Evolutionary conservation across 2,797 vertebrate genomes (phyloP).

Genomic region (Rhynchotus rufescens): DNA sequence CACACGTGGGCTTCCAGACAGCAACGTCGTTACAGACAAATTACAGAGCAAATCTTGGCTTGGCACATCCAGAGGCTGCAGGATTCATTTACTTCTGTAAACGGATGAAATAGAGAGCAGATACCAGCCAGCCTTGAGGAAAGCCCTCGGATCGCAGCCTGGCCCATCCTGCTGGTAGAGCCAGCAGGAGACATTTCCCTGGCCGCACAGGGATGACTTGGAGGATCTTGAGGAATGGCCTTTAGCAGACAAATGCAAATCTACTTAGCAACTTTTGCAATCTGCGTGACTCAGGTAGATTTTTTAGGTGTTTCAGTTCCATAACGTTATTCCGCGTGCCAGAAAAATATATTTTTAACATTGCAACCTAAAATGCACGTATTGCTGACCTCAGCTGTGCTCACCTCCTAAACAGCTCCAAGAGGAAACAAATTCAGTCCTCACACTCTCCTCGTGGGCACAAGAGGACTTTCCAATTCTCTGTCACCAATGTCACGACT

Average conservation of each 20-base stretch:
- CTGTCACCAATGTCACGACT: background rate
- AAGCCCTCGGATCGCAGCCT: background rate
- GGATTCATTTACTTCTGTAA: background rate
- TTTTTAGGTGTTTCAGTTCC: background rate
- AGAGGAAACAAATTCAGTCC: fast-evolving
- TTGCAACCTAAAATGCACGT: background rate
- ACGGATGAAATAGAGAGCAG: background rate
- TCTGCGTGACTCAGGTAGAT: background rate
- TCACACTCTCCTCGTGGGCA: background rate
- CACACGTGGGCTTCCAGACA: background rate
- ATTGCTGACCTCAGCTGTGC: background rate
- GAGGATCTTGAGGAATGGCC: background rate
- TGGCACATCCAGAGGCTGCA: background rate
- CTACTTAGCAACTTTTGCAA: background rate
- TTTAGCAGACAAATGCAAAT: background rate
- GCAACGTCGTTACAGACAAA: background rate
- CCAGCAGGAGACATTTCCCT: background rate
- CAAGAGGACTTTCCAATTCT: background rate
- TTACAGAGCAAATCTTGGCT: too few species aligned
- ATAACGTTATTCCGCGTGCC: background rate
- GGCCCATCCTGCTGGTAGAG: background rate
- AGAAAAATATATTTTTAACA: background rate
- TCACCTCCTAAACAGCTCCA: background rate
- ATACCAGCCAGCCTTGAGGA: background rate
- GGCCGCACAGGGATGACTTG: background rate